Evolutionary conservation across 2,797 vertebrate species (phyloP), one percentile per base, ranked within the genome.

Genomic region (Melanotaenia trifasciata): DNA sequence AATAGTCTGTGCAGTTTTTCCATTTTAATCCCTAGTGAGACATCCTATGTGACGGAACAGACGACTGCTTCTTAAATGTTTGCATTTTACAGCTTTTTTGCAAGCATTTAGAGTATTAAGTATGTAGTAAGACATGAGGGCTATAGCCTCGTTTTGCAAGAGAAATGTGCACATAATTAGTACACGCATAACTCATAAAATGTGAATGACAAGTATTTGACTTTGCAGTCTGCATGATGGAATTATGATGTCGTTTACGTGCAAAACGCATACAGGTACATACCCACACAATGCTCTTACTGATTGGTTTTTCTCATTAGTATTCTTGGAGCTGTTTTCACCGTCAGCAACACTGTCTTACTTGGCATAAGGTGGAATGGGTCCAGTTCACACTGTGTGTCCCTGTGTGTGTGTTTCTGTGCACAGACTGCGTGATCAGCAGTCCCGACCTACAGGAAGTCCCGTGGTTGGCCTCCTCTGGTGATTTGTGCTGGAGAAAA

Each of bases 371-470:
- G 78, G 79, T 90, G 90, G 90, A 89, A 79, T 22, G 62, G 80
- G 72, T 91, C 91, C 92, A 90, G 78, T 78, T 84, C 74, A 70
- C 70, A 40, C 51, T 84, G 76, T 63, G 78, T 81, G 74, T 83
- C n/a, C 66, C 72, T 65, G 70, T 61, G 54, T 80, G 76, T 69
- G 70, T 69, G 63, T 78, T 58, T 66, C 73, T 56, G 70, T 74
- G 66, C 35, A 63, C 69, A 83, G 84, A 91, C 83, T 93, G 92
- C 91, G 80, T 89, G 84, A 91, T 94, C 93, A 93, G 93, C 91
- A 93, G 81, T 93, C 89, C 84, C 62, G 57, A 88, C 85, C 83
- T 70, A 79, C 91, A 94, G 93, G 92, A 94, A 93, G 93, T 89
- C 86, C 87, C 20, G 64, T 90, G 89, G 89, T 92, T 62, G 43